Evolutionary conservation across 2,797 vertebrate genomes (phyloP).

Genomic region (Anguilla marmorata): DNA sequence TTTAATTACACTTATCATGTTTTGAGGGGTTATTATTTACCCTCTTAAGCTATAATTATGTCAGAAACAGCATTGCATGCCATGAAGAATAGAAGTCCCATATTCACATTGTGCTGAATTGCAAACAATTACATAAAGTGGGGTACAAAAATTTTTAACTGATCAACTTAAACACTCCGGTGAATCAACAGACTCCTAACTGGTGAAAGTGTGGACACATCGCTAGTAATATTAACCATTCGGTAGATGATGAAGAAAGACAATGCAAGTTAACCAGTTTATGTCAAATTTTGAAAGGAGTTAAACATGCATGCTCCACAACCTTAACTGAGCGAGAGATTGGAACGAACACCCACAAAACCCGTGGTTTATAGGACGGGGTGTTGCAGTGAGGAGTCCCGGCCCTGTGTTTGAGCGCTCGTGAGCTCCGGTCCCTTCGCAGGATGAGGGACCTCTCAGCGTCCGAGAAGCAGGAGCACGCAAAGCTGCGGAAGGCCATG

Average conservation of each 20-base stretch:
- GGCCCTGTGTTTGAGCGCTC: neutral
- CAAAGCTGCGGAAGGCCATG: slow-evolving; percentile 93
- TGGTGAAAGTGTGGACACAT: neutral
- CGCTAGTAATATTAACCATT: neutral
- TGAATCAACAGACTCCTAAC: neutral
- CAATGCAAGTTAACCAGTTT: neutral
- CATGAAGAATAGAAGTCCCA: neutral
- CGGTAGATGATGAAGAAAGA: neutral
- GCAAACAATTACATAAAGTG: neutral
- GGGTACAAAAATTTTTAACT: neutral
- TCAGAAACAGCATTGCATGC: neutral
- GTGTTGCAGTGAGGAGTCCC: neutral
- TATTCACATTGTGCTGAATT: neutral
- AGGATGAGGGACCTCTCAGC: slow-evolving; percentile 13
- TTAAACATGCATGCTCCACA: neutral
- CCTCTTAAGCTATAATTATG: neutral
- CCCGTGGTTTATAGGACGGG: neutral
- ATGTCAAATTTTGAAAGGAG: neutral
- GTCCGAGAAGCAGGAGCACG: slow-evolving; percentile 25
- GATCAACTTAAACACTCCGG: neutral
- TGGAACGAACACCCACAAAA: neutral
- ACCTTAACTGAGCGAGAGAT: neutral
- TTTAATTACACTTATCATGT: neutral
- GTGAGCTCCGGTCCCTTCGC: neutral
- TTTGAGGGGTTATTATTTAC: neutral